Base-by-base conservation (phyloP, 2,113 vertebrate species). In the Ammodramus savannarum region DNA sequence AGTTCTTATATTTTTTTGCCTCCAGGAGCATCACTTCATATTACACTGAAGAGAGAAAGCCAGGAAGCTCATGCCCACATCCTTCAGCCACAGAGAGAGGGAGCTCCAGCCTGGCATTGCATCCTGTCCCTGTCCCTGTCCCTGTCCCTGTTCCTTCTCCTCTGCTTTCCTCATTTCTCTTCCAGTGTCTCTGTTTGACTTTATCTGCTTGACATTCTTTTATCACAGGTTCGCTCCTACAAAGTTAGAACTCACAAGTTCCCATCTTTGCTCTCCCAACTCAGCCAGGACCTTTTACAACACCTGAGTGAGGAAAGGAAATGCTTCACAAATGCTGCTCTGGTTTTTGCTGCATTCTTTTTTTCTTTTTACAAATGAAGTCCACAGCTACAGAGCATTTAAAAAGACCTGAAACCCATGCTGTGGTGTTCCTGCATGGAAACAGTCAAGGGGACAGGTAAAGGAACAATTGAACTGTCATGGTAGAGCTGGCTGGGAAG, bases 11-110 rank as follows among this genome's bases (percentile, higher is more conserved):
- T 81, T 91, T 77, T 87, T 94, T 94, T 91, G 82, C 94, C 92
- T 94, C 62, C 46, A 91, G 90, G 16, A 90, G 36, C 38, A 83
- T 93, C 96, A 96, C 78, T 94, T 96, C 67, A 6, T 25, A 93
- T 96, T 83, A 95, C 5, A 87, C 11, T 62, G 62, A 93, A 85
- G 75, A 85, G 58, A 83, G 54, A 68, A 75, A 61, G 13, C 2
- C 62, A 69, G 52, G 66, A 79, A 93, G 44, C 26, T 73, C 41
- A n/a, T 39, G 17, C 14, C 12, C 77, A 75, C 26, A 6, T 72
- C 20, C 31, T 54, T 26, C 23, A 79, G 49, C 25, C 71, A 62
- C 41, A 76, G 9, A 81, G 52, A n/a, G 17, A 59, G 52, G 44
- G 72, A 79, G 63, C 44, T 29, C 39, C 46, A 58, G 61, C 49